Conservation (phyloP, 35 echinoderm and acorn worm species). For the Acanthaster planci region DNA sequence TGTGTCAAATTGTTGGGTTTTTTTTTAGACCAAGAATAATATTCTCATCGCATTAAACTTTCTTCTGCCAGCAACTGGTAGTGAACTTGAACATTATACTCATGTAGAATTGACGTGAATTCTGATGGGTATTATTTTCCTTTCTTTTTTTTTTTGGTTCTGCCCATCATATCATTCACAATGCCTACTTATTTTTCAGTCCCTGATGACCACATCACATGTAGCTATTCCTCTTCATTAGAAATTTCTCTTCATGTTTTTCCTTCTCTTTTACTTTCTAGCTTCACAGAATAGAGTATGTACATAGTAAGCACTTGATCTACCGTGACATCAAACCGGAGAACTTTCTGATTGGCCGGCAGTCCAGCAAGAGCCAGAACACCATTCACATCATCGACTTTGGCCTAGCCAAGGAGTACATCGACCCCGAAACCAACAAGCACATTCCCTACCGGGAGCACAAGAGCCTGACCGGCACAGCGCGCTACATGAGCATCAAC, state of each 20-base stretch:
- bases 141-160: too few relatives aligned
- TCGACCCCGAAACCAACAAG: conserved; percentile 99
- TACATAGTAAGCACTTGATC: conserved; percentile 99
- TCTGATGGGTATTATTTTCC: too few relatives aligned
- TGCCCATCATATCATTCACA: neutral
- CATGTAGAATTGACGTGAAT: too few relatives aligned
- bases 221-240: too few relatives aligned
- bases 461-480: conserved; percentile 99
- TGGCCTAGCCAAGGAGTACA: conserved; percentile 99
- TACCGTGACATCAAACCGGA: conserved; percentile 99
- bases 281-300: conserved; percentile 99
- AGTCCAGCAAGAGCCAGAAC: conserved; percentile 77
- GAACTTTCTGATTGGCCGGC: conserved; percentile 97
- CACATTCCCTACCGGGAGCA: conserved; percentile 99
- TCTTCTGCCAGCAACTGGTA: too few relatives aligned
- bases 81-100: too few relatives aligned
- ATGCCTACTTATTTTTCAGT: neutral
- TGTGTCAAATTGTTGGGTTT: too few relatives aligned
- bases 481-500: conserved; percentile 99
- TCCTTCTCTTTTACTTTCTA: conserved; percentile 65
- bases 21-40: too few relatives aligned
- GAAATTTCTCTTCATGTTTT: too few relatives aligned
- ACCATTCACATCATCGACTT: conserved; percentile 98
- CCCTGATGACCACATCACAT: too few relatives aligned
- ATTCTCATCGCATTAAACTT: too few relatives aligned